A percentile compares a stretch with the other conserved stretches of the same genome.
Conservation (phyloP, 35 echinoderm and acorn worm species). For the Chiridota heheva region DNA sequence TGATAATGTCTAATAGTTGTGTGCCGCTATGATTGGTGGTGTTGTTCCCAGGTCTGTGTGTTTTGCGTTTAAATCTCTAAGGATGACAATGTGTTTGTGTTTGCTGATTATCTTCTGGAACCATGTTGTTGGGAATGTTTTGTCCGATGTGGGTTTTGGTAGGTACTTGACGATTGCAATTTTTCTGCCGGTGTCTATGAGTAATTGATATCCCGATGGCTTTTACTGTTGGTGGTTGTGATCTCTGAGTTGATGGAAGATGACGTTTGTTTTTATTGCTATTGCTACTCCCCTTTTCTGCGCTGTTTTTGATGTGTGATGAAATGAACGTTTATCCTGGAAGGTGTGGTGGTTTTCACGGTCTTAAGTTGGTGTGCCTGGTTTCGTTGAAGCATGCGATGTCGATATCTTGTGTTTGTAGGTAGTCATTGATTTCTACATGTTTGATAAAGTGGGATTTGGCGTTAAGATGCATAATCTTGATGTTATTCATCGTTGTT, state of each 20-base stretch:
- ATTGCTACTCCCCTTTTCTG: neutral
- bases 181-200: neutral
- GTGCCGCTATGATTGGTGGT: neutral
- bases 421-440: constrained; percentile 1
- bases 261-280: neutral
- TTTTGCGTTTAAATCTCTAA: too few species aligned
- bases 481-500: neutral
- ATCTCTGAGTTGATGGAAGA: neutral
- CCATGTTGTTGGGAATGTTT: neutral
- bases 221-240: neutral
- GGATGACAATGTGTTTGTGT: constrained; percentile 6
- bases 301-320: neutral
- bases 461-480: constrained; percentile 5
- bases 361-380: neutral
- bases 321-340: neutral
- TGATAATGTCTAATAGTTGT: neutral
- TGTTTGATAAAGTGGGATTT: constrained; percentile 26
- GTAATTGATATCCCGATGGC: neutral
- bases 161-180: neutral
- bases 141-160: neutral
- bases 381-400: constrained; percentile 36
- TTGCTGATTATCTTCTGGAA: neutral
- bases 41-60: neutral
- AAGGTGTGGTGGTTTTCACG: neutral
- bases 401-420: neutral